Base-by-base conservation (phyloP, 1,140 invertebrate species). In the Cyclargus thomasi region DNA sequence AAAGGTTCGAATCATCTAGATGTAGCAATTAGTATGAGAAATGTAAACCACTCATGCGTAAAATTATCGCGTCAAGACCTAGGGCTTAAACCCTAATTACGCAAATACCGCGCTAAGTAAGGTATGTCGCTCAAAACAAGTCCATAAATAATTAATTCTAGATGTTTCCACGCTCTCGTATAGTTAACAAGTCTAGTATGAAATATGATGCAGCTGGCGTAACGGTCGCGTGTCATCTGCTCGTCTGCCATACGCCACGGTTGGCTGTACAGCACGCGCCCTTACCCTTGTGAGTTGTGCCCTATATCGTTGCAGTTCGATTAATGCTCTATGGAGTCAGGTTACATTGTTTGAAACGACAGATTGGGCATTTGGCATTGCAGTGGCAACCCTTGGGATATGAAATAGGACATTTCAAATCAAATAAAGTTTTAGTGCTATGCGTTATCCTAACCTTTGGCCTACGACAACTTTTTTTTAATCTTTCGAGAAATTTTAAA, bases 161-260 rank as follows among this genome's bases (percentile, higher is more conserved):
- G 39, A 47, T 16, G 39, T 14, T 11, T 47, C 39, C 2, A 47
- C 11, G 14, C 29, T 29, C 29, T 29, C 11, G 39, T 47, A 47
- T 47, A 47, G 39, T 47, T 47, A 47, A 47, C 29, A 5, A 35
- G 29, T 35, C 11, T 47, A 47, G 39, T 47, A 47, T 47, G 39
- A 16, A 47, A 62, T 62, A 35, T 65, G 64, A 65, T 81, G 86
- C 86, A 89, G 80, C 86, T 89, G 86, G 82, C 79, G 68, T 89
- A 89, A 89, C 86, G 85, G 86, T 88, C 86, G 86, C 82, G 85
- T 89, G 86, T 87, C 86, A 88, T 88, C 85, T 88, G 85, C 83
- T 79, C 81, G 74, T 78, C 79, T 77, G 68, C 64, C 82, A 85
- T 84, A 88, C 80, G 82, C 83, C 83, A 88, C 84, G 81, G 73